A percentile compares a stretch with the other conserved stretches of the same genome.
Conservation (phyloP, 2,888 invertebrate species). For the Atethmia centrago region DNA sequence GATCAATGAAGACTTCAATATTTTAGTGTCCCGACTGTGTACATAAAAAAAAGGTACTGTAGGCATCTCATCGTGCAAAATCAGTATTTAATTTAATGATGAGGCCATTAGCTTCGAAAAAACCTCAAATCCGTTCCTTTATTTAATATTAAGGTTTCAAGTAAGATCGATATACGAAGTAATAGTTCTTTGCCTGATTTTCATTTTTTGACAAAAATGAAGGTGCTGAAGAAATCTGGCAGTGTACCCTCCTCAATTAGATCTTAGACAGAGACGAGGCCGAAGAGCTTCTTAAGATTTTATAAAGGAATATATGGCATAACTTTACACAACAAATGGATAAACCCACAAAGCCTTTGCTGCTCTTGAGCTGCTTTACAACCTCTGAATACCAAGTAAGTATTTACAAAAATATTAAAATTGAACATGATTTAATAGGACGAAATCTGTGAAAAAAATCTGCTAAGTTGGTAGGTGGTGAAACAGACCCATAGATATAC, state of each 20-base stretch:
- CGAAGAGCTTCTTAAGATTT: not conserved
- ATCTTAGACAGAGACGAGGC: not conserved
- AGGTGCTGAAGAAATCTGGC: not conserved
- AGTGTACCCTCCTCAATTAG: not conserved
- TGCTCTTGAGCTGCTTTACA: not conserved
- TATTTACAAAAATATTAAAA: not conserved
- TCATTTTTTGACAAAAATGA: not conserved
- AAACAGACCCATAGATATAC: not conserved
- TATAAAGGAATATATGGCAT: not conserved
- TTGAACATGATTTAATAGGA: not conserved
- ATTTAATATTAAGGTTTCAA: not conserved
- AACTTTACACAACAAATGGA: not conserved
- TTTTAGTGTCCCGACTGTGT: slow-evolving; percentile 18
- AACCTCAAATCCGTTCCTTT: not conserved
- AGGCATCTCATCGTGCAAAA: not conserved
- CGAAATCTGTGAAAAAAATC: too few relatives aligned
- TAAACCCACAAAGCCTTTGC: not conserved
- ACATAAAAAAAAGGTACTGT: not conserved
- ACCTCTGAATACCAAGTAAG: not conserved
- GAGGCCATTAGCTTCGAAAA: slow-evolving; percentile 9
- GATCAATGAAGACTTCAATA: slow-evolving; percentile 94
- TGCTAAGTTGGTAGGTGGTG: not conserved
- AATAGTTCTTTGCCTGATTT: not conserved
- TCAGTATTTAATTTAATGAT: slow-evolving; percentile 6
- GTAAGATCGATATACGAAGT: not conserved